phyloP scores from a whole-genome alignment of 2,888 invertebrate genomes.

The Amphipyra tragopoginis region DNA sequence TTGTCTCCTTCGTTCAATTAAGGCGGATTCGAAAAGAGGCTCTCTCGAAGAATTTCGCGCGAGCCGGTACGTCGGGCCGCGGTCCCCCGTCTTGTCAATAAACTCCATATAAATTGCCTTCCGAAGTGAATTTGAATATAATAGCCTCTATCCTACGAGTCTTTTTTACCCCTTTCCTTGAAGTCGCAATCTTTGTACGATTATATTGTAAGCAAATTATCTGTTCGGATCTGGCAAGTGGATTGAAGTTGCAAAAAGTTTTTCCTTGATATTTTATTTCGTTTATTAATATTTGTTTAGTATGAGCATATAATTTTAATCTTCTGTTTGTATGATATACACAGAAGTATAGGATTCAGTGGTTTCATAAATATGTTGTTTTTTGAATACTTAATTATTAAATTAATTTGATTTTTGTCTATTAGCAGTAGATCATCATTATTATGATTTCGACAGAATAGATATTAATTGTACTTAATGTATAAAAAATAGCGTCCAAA shows the following conservation, averaged over 20 bases:
- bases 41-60: constrained; percentile 81
- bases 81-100: constrained; percentile 86
- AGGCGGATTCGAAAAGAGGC: constrained; percentile 75
- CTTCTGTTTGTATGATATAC: neutral
- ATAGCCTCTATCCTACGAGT: constrained; percentile 82
- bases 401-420: no score
- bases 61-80: constrained; percentile 65
- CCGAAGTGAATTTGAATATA: constrained; percentile 89
- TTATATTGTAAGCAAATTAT: constrained; percentile 91
- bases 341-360: no score
- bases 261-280: constrained; percentile 68
- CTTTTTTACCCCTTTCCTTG: constrained; percentile 84
- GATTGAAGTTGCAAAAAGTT: constrained; percentile 70
- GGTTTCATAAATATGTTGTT: no score
- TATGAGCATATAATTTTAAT: neutral
- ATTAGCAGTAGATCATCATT: no score
- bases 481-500: no score
- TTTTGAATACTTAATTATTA: no score
- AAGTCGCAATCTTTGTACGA: constrained; percentile 86
- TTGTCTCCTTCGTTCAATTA: constrained; percentile 85
- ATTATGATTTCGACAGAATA: no score
- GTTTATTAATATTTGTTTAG: constrained; percentile 58
- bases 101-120: constrained; percentile 89
- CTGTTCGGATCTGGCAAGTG: constrained; percentile 84
- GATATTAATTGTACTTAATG: no score